Conservation (phyloP, 2,113 vertebrate species). For the Carassius carassius region DNA sequence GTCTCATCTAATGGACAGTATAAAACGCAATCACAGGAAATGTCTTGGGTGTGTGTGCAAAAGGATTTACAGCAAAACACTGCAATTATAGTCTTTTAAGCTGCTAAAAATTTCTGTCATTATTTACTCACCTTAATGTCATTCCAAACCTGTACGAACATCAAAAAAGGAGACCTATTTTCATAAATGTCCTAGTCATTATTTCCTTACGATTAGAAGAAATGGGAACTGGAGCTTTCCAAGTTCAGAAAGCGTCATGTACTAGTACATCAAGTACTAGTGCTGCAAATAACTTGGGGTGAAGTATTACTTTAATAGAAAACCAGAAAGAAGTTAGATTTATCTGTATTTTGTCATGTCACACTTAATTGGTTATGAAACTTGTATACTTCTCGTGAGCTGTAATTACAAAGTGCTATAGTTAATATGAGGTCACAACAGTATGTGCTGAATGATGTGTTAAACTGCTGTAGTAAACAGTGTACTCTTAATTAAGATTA, state of each 20-base stretch:
- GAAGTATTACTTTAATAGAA: neutral
- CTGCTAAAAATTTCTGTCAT: neutral
- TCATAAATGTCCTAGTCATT: too few species aligned
- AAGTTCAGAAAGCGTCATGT: neutral
- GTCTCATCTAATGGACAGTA: neutral
- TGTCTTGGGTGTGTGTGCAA: neutral
- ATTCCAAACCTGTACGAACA: neutral
- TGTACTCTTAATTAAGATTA: slow-evolving; percentile 33
- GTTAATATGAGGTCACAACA: neutral
- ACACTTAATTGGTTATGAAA: neutral
- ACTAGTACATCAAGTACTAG: neutral
- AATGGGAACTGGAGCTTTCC: neutral
- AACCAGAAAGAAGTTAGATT: neutral
- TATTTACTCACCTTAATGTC: neutral
- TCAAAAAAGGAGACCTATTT: neutral
- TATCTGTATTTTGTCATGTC: neutral
- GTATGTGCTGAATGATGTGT: neutral
- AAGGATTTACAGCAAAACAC: neutral
- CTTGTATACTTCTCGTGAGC: neutral
- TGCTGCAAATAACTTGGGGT: neutral
- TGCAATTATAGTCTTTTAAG: neutral
- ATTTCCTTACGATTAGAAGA: too few species aligned
- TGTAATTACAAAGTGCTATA: neutral
- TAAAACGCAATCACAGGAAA: neutral
- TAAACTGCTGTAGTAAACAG: slow-evolving; percentile 11